Conservation (phyloP, 64 coral and sea anemone genomes). For the Platygyra sinensis region DNA sequence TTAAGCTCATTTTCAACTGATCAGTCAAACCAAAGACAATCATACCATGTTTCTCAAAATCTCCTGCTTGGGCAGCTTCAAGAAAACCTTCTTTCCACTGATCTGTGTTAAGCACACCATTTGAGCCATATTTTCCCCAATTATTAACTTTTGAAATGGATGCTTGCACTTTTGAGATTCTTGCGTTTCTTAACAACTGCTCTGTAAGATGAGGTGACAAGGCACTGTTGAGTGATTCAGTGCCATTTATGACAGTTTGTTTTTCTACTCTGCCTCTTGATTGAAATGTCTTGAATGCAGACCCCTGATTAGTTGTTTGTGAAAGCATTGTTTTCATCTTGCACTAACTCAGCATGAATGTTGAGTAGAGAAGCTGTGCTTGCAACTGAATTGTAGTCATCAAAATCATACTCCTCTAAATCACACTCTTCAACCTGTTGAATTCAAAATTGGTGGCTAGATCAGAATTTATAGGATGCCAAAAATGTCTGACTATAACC, state of each 20-base stretch:
- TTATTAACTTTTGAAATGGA: constrained; percentile 75
- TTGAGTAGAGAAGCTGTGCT: constrained; percentile 82
- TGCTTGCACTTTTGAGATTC: constrained; percentile 51
- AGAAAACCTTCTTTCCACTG: constrained; percentile 57
- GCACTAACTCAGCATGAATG: constrained; percentile 39
- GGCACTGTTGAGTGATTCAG: background rate
- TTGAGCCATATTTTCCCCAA: constrained; percentile 56
- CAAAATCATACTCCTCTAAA: constrained; percentile 93
- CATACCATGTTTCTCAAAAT: constrained; percentile 69
- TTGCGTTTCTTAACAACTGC: constrained; percentile 13
- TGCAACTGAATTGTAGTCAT: constrained; percentile 92
- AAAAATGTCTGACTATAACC: no score
- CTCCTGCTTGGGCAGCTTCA: constrained; percentile 61
- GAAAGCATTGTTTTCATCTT: constrained; percentile 38
- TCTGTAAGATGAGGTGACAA: background rate
- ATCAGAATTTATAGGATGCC: no score
- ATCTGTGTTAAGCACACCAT: background rate
- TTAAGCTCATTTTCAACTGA: no score
- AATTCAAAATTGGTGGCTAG: background rate
- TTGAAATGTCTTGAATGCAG: background rate
- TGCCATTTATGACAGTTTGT: constrained; percentile 2
- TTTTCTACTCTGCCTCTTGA: background rate
- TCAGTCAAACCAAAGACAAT: background rate
- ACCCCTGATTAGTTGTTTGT: constrained; percentile 1
- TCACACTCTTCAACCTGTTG: constrained; percentile 39